Percentiles rank a stretch among this genome's conserved stretches.
Evolutionary conservation across 1,140 invertebrate species (phyloP).

Genomic region (Zaprionus lachaisei): DNA sequence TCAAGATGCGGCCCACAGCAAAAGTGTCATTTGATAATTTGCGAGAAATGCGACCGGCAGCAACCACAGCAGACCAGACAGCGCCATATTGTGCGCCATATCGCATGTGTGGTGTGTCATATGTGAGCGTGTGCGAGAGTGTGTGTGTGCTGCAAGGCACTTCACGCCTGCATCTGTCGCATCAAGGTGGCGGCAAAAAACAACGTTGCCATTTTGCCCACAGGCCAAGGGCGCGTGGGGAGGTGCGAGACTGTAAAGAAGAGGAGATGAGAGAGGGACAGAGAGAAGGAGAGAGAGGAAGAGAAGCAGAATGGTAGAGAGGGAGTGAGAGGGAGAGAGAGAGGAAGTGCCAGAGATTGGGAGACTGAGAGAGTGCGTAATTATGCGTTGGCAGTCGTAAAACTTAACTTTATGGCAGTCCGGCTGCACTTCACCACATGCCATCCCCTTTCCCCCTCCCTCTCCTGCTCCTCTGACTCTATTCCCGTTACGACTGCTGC

Average conservation of each 20-base stretch:
- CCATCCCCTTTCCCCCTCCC: not conserved
- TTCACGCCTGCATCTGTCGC: conserved; percentile 79
- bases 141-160: conserved; percentile 3
- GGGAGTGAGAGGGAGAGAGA: not conserved
- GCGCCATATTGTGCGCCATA: conserved; percentile 53
- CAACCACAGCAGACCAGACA: conserved; percentile 6
- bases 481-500: conserved; percentile 10
- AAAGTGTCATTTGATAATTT: conserved; percentile 61
- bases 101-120: conserved; percentile 20
- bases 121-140: conserved; percentile 6
- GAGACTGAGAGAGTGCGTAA: conserved; percentile 66
- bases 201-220: conserved; percentile 2
- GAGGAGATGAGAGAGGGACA: not conserved
- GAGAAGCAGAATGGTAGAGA: not conserved
- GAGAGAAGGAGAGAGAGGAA: not conserved
- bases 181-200: conserved; percentile 31
- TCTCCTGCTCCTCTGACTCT: not conserved
- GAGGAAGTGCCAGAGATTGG: conserved; percentile 2
- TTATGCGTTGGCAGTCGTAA: conserved; percentile 77
- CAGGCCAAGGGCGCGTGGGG: not conserved
- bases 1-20: conserved; percentile 19
- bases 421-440: conserved; percentile 46
- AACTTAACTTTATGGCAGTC: conserved; percentile 71
- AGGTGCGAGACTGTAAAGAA: too few relatives aligned
- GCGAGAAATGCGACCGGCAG: conserved; percentile 33